Evolutionary conservation across 2,888 invertebrate genomes (phyloP).

Genomic region (Drosophila kuntzei): DNA sequence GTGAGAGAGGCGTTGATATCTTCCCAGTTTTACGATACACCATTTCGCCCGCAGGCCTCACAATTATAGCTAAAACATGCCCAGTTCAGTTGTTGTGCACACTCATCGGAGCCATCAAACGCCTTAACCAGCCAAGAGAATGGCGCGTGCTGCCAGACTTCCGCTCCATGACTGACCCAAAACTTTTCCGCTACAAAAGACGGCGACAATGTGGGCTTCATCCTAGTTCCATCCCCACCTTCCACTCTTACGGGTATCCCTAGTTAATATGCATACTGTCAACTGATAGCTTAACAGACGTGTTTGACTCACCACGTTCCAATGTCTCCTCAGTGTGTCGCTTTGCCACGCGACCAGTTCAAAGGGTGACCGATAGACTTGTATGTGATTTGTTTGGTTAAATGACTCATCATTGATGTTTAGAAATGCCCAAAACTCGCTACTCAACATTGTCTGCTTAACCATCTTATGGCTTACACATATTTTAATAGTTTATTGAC

Average conservation of each 20-base stretch:
- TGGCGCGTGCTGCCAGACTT: slow-evolving; percentile 72
- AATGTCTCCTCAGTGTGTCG: slow-evolving; percentile 29
- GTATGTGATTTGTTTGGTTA: slow-evolving; percentile 50
- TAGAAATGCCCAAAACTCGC: slow-evolving; percentile 16
- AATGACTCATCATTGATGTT: slow-evolving; percentile 59
- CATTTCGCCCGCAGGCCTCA: slow-evolving; percentile 13
- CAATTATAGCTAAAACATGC: slow-evolving; percentile 25
- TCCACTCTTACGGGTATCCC: slow-evolving; percentile 28
- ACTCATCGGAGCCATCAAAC: slow-evolving; percentile 43
- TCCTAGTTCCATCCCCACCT: slow-evolving; percentile 5
- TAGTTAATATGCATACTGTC: slow-evolving; percentile 72
- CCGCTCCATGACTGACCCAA: slow-evolving; percentile 57
- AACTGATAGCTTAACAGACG: slow-evolving; percentile 61
- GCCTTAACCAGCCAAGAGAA: slow-evolving; percentile 16
- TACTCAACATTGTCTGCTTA: neutral
- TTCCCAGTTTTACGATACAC: slow-evolving; percentile 42
- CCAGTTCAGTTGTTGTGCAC: slow-evolving; percentile 30
- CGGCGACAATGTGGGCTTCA: slow-evolving; percentile 42
- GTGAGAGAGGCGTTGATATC: slow-evolving; percentile 41
- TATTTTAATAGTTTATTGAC: slow-evolving; percentile 8
- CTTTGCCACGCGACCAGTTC: slow-evolving; percentile 69
- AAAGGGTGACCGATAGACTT: slow-evolving; percentile 63
- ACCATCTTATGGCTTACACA: slow-evolving; percentile 1
- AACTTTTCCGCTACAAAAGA: slow-evolving; percentile 17
- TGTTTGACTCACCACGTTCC: slow-evolving; percentile 70